Evolutionary conservation across 2,113 vertebrate species (phyloP).

Genomic region (Bucco capensis): DNA sequence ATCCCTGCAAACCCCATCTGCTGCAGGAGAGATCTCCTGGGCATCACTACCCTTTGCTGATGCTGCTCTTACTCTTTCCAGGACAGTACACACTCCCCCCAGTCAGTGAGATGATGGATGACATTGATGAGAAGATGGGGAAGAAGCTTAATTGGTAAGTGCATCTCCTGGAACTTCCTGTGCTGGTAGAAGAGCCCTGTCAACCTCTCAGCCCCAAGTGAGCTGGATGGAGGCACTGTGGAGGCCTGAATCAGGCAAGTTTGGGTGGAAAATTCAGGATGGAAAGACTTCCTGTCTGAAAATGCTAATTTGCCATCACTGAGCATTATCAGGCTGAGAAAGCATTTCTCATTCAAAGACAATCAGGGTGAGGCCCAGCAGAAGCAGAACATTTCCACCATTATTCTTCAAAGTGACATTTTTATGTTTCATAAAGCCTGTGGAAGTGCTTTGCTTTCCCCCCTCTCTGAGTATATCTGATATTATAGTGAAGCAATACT

Average conservation of each 20-base stretch:
- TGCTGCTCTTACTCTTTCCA: slow-evolving; percentile 23
- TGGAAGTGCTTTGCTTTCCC: not conserved
- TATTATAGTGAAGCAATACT: not conserved
- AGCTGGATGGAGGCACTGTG: not conserved
- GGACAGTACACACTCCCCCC: slow-evolving; percentile 74
- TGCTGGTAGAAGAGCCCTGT: not conserved
- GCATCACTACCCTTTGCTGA: not conserved
- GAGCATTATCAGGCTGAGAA: not conserved
- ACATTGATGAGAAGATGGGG: slow-evolving; percentile 71
- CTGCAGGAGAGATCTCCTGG: not conserved
- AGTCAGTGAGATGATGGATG: slow-evolving; percentile 71
- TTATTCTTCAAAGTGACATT: not conserved
- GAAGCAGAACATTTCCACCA: not conserved
- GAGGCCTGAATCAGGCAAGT: not conserved
- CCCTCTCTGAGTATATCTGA: not conserved
- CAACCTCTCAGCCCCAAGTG: not conserved
- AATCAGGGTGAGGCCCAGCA: not conserved
- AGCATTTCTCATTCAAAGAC: not conserved
- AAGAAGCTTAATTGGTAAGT: slow-evolving; percentile 73
- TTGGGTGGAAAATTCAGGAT: not conserved
- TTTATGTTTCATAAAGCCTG: not conserved
- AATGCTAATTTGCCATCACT: not conserved
- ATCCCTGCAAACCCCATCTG: not conserved
- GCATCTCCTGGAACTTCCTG: not conserved
- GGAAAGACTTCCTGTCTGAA: not conserved